These are phyloP conservation scores for Pampusana beccarii DNA, from an alignment of 2,113 vertebrate genomes.

Conservation along the genomic window DNA sequence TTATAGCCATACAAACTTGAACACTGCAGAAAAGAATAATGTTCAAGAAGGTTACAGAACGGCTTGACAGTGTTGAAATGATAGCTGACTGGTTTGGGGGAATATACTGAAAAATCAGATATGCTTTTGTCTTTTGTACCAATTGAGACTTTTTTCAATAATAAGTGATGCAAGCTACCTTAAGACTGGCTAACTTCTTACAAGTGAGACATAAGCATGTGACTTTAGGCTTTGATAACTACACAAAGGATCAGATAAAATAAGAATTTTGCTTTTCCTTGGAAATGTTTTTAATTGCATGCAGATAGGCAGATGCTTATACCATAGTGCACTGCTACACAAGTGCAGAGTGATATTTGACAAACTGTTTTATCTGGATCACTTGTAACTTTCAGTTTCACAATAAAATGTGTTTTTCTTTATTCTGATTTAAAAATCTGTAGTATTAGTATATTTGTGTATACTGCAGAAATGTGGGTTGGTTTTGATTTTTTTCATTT, in stretches of 20 bases:
- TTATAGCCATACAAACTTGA: not conserved
- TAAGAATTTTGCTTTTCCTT: not conserved
- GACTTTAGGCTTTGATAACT: not conserved
- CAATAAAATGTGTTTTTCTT: not conserved
- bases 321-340: not conserved
- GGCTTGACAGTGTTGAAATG: not conserved
- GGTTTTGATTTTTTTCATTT: not conserved
- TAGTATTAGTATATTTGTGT: not conserved
- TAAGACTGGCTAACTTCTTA: not conserved
- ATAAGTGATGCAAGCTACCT: not conserved
- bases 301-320: not conserved
- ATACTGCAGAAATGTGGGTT: fast-evolving
- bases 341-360: not conserved
- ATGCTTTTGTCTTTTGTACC: not conserved
- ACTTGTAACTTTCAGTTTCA: not conserved
- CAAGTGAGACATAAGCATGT: not conserved
- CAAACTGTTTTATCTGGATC: not conserved
- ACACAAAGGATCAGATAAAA: not conserved
- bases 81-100: not conserved
- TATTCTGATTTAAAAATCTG: not conserved
- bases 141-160: not conserved
- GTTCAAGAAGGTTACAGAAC: not conserved
- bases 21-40: not conserved
- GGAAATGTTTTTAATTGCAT: not conserved
- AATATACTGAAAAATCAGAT: not conserved